phyloP scores from a whole-genome alignment of 2,888 invertebrate species.

The Luperina testacea region DNA sequence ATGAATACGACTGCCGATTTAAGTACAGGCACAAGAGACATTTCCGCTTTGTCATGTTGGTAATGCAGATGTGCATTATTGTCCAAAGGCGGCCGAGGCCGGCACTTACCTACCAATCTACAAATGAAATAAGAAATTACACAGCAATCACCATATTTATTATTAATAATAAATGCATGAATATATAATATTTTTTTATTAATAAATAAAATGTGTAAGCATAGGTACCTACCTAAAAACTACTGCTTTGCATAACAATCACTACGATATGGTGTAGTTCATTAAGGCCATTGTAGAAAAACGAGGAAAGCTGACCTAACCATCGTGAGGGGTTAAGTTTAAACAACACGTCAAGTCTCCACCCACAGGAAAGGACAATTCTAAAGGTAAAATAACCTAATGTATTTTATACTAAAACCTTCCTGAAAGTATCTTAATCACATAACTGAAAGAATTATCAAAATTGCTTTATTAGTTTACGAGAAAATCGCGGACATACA shows the following conservation, averaged over 20 bases:
- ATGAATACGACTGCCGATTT: neutral
- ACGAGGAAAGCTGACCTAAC: neutral
- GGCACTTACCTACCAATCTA: neutral
- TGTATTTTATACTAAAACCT: too few relatives aligned
- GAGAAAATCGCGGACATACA: too few relatives aligned
- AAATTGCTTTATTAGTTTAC: too few relatives aligned
- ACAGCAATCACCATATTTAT: constrained; percentile 8
- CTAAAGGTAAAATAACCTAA: too few relatives aligned
- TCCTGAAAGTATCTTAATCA: too few relatives aligned
- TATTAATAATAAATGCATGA: constrained; percentile 2
- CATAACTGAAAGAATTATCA: too few relatives aligned
- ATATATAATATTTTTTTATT: neutral
- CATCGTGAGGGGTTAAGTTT: neutral
- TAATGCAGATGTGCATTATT: neutral
- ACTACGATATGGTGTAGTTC: neutral
- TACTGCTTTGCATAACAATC: neutral
- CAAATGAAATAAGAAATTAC: neutral
- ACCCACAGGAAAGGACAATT: too few relatives aligned
- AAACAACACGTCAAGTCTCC: neutral
- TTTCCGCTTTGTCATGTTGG: neutral
- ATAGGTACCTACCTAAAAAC: constrained; percentile 21
- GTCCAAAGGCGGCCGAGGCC: neutral
- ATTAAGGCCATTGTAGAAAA: neutral
- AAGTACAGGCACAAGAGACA: neutral
- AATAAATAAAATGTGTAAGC: constrained; percentile 17